These are phyloP conservation scores for Piscicola geometra DNA, from an alignment of 2,888 invertebrate species.

Conservation along the genomic window DNA sequence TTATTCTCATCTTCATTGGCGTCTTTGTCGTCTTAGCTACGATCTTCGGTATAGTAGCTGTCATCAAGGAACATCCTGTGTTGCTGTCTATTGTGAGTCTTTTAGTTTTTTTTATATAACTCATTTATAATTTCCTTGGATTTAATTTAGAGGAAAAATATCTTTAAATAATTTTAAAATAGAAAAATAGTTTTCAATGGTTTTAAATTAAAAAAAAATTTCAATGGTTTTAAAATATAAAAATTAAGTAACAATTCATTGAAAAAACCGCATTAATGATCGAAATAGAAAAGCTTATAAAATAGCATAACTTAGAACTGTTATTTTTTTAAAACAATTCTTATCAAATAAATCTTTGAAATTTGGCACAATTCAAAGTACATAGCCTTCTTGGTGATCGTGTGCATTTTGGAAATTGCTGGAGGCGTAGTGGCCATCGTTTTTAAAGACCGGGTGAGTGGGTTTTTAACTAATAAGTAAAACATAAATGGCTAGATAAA, in stretches of 20 bases:
- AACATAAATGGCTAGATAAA: no score
- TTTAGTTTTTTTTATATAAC: no score
- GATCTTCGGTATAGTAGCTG: slow-evolving; percentile 29
- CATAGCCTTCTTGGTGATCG: slow-evolving; percentile 22
- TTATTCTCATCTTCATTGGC: slow-evolving; percentile 34
- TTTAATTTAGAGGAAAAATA: no score
- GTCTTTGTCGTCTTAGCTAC: slow-evolving; percentile 31
- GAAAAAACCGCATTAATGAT: background rate
- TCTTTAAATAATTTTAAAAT: no score
- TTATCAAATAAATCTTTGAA: no score
- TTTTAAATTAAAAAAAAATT: no score
- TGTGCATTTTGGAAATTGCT: slow-evolving; percentile 31
- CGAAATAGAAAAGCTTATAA: background rate
- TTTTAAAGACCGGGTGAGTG: slow-evolving; percentile 35
- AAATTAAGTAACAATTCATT: background rate
- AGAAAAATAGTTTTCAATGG: no score
- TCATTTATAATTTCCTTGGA: no score
- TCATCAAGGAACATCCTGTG: slow-evolving; percentile 31
- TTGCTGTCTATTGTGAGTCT: slow-evolving; percentile 34
- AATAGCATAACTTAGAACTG: background rate
- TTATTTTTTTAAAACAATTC: no score
- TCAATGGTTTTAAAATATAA: no score
- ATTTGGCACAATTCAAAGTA: no score
- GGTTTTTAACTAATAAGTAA: no score
- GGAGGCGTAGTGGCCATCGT: slow-evolving; percentile 36